phyloP scores from a whole-genome alignment of 2,797 vertebrate genomes.

The Staurois parvus region DNA sequence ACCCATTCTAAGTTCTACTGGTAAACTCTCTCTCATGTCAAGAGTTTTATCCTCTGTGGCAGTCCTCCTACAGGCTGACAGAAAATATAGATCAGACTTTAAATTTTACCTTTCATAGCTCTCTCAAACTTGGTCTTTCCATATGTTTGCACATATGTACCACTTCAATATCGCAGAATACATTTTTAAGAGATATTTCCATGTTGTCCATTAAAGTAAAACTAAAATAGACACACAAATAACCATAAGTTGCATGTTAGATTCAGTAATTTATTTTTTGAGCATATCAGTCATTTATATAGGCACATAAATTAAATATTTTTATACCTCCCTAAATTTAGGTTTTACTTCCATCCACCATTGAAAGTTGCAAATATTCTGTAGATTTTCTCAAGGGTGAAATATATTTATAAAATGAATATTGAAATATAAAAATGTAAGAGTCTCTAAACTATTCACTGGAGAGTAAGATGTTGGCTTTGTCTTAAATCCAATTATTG shows the following conservation, averaged over 20 bases:
- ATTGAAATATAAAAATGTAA: constrained; percentile 24
- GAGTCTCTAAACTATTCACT: constrained; percentile 26
- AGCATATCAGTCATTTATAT: background rate
- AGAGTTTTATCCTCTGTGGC: no score
- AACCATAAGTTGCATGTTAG: background rate
- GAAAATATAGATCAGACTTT: no score
- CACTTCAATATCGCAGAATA: background rate
- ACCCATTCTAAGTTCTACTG: no score
- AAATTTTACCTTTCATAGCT: no score
- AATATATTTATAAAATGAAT: constrained; percentile 33
- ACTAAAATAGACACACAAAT: background rate
- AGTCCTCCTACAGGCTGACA: no score
- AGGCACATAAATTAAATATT: background rate
- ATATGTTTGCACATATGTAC: background rate
- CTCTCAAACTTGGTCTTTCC: background rate
- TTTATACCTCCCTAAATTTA: background rate
- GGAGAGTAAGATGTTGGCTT: constrained; percentile 14
- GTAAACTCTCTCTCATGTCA: no score
- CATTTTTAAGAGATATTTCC: background rate
- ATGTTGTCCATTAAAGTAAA: background rate
- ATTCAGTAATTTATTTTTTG: background rate
- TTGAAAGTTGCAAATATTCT: background rate
- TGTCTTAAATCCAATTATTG: constrained; percentile 37
- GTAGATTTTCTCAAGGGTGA: constrained; percentile 22
- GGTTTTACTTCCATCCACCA: background rate